A percentile compares a stretch with the other conserved stretches of the same genome.
Conservation (phyloP, 2,797 vertebrate genomes). For the Tauraco hartlaubi region DNA sequence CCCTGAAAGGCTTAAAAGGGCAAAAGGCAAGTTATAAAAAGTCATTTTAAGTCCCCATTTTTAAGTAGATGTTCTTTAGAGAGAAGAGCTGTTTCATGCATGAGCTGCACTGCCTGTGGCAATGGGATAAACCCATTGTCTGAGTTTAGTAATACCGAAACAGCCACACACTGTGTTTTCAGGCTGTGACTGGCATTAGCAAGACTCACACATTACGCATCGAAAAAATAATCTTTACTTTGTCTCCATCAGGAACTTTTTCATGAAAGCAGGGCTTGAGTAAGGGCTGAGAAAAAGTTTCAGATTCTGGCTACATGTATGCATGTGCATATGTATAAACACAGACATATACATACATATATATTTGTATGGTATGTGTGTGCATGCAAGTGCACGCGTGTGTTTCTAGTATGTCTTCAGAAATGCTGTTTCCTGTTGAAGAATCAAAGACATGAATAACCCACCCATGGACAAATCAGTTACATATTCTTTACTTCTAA, state of each 20-base stretch:
- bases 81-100: not conserved
- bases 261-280: not conserved
- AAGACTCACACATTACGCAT: not conserved
- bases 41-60: not conserved
- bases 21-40: not conserved
- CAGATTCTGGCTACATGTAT: not conserved
- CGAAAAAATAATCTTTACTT: not conserved
- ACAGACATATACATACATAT: fast-evolving
- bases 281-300: not conserved
- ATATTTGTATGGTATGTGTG: not conserved
- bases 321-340: fast-evolving
- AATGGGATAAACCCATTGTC: not conserved
- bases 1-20: not conserved
- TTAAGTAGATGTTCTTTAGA: not conserved
- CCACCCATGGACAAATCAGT: conserved; percentile 47
- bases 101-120: not conserved
- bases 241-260: not conserved
- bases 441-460: not conserved
- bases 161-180: not conserved
- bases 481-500: conserved; percentile 35
- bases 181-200: not conserved
- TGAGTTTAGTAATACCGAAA: not conserved
- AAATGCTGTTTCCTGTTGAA: conserved; percentile 33
- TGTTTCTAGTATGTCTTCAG: not conserved
- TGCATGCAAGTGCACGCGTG: not conserved